Evolutionary conservation across 2,888 invertebrate species (phyloP).

Genomic region (Oscheius myriophilus): DNA sequence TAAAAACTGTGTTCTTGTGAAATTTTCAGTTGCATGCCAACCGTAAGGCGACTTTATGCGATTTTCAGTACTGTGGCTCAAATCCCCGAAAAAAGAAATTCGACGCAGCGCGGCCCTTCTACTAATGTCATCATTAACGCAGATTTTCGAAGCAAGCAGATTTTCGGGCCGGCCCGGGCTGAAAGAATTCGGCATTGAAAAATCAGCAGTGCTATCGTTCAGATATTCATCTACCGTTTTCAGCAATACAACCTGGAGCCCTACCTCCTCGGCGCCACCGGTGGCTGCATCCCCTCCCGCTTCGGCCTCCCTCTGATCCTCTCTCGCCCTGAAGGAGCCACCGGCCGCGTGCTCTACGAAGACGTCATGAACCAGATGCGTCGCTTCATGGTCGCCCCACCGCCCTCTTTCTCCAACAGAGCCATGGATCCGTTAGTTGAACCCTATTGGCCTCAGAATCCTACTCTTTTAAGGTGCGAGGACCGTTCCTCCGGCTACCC

Average conservation of each 20-base stretch:
- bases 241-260: slow-evolving; percentile 57
- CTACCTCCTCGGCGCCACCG: slow-evolving; percentile 54
- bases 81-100: no score
- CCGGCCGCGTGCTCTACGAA: slow-evolving; percentile 47
- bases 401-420: slow-evolving; percentile 49
- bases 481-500: slow-evolving; percentile 91
- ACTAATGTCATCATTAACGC: no score
- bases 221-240: no score
- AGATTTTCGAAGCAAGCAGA: no score
- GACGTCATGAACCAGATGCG: slow-evolving; percentile 68
- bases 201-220: background rate
- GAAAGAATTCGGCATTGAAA: no score
- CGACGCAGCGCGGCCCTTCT: no score
- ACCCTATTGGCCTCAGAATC: background rate
- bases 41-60: no score
- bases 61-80: no score
- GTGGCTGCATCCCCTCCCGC: slow-evolving; percentile 49
- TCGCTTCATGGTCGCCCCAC: slow-evolving; percentile 48
- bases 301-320: slow-evolving; percentile 57
- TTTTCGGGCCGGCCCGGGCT: no score
- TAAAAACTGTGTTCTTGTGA: no score
- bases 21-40: no score
- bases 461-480: slow-evolving; percentile 80
- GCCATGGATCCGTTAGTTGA: slow-evolving; percentile 61
- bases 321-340: slow-evolving; percentile 34